A percentile compares a stretch with the other conserved stretches of the same genome.
These are phyloP conservation scores for Nomada fucata DNA, from an alignment of 2,888 invertebrate species.

Conservation along the genomic window DNA sequence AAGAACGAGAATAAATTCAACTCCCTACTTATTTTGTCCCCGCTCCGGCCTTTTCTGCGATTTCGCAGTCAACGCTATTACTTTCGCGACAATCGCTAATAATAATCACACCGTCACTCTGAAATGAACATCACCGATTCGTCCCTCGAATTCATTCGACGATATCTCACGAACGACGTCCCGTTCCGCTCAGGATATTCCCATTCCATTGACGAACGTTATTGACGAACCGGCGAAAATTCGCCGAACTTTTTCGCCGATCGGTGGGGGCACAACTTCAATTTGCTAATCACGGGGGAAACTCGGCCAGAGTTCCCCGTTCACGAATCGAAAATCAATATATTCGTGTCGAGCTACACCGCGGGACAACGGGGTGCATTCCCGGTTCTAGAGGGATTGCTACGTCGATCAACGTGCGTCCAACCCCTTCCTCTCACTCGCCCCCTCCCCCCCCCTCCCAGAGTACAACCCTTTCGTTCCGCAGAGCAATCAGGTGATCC, in stretches of 20 bases:
- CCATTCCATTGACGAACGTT: not conserved
- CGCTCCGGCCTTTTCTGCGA: too few species aligned
- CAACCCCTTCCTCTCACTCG: not conserved
- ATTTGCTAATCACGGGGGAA: conserved; percentile 48
- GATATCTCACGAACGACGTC: not conserved
- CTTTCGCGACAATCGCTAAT: too few species aligned
- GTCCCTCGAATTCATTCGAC: not conserved
- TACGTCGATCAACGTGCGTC: conserved; percentile 47
- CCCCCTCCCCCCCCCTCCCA: conserved; percentile 1
- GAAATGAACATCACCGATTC: not conserved
- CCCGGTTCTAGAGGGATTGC: conserved; percentile 21
- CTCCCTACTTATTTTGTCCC: too few species aligned
- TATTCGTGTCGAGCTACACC: conserved; percentile 24
- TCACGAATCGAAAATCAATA: conserved; percentile 63
- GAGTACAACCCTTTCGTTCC: conserved; percentile 51
- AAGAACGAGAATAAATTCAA: too few species aligned
- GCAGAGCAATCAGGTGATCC: conserved; percentile 51
- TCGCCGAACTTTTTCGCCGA: conserved; percentile 2
- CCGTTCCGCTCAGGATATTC: not conserved
- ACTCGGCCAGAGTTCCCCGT: conserved; percentile 11
- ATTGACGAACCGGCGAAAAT: not conserved
- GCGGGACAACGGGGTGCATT: conserved; percentile 36
- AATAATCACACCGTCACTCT: too few species aligned
- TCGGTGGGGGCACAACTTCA: conserved; percentile 16
- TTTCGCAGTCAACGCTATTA: too few species aligned